Evolutionary conservation across 2,888 invertebrate genomes (phyloP).

Genomic region (Smittia sp.): DNA sequence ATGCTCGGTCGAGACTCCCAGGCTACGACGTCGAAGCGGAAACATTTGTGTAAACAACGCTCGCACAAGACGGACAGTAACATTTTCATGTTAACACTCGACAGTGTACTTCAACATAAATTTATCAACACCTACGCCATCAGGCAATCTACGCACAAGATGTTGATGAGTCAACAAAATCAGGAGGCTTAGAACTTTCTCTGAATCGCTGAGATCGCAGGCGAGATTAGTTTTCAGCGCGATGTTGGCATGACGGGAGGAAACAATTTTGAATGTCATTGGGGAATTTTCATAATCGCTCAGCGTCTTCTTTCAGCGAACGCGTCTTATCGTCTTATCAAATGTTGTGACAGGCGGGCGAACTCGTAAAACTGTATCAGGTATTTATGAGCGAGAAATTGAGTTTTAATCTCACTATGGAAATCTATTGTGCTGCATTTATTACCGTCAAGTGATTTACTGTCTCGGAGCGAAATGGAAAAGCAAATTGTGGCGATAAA

Average conservation of each 20-base stretch:
- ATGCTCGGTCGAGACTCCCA: background rate
- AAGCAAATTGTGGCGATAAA: conserved; percentile 6
- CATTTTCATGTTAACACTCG: conserved; percentile 1
- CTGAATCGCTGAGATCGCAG: background rate
- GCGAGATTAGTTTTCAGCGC: no score
- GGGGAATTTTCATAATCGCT: background rate
- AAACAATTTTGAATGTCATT: conserved; percentile 1
- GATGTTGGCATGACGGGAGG: background rate
- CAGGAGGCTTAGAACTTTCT: background rate
- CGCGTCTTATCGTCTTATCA: conserved; percentile 10
- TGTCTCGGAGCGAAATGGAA: background rate
- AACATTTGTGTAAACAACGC: conserved; percentile 3
- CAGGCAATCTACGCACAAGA: background rate
- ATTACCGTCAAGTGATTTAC: conserved; percentile 14
- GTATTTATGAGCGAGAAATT: conserved; percentile 26
- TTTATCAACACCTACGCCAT: conserved; percentile 10
- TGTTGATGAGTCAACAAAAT: background rate
- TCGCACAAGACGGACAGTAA: background rate
- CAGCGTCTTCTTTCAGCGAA: background rate
- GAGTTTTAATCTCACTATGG: conserved; percentile 8
- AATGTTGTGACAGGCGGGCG: background rate
- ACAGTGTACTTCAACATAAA: background rate
- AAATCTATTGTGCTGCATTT: conserved; percentile 10
- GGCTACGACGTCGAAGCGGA: background rate
- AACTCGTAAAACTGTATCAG: background rate